These are phyloP conservation scores for Brenthis ino DNA, from an alignment of 2,888 invertebrate genomes.

Conservation along the genomic window DNA sequence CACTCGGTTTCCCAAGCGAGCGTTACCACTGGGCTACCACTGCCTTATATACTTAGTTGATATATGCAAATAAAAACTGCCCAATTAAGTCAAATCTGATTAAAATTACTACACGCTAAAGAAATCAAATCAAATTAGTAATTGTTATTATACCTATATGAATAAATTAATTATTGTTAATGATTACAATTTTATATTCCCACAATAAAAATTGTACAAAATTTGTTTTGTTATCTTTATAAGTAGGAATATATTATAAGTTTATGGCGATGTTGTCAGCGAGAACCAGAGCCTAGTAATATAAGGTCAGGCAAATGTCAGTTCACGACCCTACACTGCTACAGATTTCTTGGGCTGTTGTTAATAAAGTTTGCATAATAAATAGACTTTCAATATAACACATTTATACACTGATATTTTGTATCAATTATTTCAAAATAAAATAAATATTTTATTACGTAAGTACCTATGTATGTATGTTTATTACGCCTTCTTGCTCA, in stretches of 20 bases:
- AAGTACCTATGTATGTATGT: too few species aligned
- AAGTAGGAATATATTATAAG: slow-evolving; percentile 2
- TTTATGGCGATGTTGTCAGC: slow-evolving; percentile 27
- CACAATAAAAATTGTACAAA: too few species aligned
- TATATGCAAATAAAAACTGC: background rate
- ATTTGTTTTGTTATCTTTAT: background rate
- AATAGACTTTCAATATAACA: background rate
- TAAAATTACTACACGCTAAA: background rate
- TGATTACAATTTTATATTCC: too few species aligned
- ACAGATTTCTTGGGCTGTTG: background rate
- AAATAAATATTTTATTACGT: too few species aligned
- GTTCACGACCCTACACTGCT: slow-evolving; percentile 19
- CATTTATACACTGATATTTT: background rate
- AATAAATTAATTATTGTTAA: too few species aligned
- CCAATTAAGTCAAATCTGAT: slow-evolving; percentile 1
- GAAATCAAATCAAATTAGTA: too few species aligned
- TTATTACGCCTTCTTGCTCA: too few species aligned
- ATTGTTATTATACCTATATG: too few species aligned
- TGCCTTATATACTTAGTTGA: slow-evolving; percentile 24
- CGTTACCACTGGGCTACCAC: too few species aligned
- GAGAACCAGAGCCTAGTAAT: slow-evolving; percentile 28
- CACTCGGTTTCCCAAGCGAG: too few species aligned
- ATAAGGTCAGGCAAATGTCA: slow-evolving; percentile 35
- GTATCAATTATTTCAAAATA: background rate
- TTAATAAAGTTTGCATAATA: background rate